phyloP scores from a whole-genome alignment of 2,113 vertebrate species.

The Neodontobutis hainanensis region DNA sequence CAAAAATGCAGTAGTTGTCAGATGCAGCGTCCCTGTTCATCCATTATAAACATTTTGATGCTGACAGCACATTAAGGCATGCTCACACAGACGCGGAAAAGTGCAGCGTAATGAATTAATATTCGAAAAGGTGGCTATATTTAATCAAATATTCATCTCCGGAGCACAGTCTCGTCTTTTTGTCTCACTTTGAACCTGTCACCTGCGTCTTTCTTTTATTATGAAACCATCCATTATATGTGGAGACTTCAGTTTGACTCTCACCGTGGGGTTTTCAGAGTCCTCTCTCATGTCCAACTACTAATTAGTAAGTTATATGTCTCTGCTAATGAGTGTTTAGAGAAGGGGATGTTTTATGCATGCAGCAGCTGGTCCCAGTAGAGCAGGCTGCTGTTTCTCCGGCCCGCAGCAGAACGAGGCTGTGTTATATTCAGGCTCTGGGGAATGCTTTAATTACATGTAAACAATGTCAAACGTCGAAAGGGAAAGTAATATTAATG shows the following conservation, averaged over 20 bases:
- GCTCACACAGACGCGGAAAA: neutral
- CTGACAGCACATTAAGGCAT: neutral
- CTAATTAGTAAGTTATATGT: conserved; percentile 41
- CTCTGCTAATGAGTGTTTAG: conserved; percentile 54
- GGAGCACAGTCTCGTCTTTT: conserved; percentile 2
- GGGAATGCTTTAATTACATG: conserved; percentile 8
- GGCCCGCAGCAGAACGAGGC: conserved; percentile 12
- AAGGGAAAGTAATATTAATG: neutral
- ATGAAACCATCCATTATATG: conserved; percentile 26
- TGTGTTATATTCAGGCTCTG: neutral
- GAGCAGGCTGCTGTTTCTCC: conserved; percentile 35
- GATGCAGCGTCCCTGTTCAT: neutral
- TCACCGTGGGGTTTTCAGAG: conserved; percentile 20
- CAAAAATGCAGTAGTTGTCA: conserved; percentile 14
- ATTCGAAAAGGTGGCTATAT: conserved; percentile 30
- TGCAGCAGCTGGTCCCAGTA: conserved; percentile 41
- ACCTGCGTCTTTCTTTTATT: neutral
- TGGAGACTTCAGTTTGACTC: conserved; percentile 9
- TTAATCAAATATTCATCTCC: conserved; percentile 50
- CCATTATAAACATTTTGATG: neutral
- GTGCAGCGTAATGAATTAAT: conserved; percentile 31
- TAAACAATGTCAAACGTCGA: conserved; percentile 34
- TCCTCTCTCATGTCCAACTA: neutral
- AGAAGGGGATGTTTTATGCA: conserved; percentile 50
- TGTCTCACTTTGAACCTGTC: conserved; percentile 29